phyloP scores from a whole-genome alignment of 2,113 vertebrate species.

The Ellobius talpinus region DNA sequence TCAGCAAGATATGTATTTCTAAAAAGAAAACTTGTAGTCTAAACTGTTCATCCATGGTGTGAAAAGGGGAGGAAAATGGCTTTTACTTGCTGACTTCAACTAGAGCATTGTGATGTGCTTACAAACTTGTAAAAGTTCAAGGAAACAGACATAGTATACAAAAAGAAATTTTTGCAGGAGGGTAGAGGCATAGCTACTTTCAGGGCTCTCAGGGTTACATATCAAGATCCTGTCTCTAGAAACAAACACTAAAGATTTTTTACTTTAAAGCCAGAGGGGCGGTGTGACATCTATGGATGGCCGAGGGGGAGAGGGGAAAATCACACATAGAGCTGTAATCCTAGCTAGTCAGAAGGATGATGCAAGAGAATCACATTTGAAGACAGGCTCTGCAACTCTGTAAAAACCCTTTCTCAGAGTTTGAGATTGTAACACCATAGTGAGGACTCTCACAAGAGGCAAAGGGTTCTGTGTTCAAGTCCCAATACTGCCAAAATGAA shows the following conservation, averaged over 20 bases:
- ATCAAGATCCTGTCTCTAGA: not conserved
- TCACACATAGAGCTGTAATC: not conserved
- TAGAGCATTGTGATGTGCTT: not conserved
- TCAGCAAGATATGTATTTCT: too few relatives aligned
- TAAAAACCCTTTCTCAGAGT: not conserved
- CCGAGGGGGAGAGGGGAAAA: not conserved
- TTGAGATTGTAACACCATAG: not conserved
- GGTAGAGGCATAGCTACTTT: not conserved
- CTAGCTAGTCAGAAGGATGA: not conserved
- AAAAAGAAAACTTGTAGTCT: not conserved
- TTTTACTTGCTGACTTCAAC: not conserved
- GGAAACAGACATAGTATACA: not conserved
- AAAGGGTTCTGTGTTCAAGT: not conserved
- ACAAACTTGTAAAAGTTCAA: not conserved
- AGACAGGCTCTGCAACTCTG: not conserved
- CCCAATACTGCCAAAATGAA: not conserved
- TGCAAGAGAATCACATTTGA: not conserved
- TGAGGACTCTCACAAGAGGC: not conserved
- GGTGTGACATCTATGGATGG: not conserved
- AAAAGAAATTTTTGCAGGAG: not conserved
- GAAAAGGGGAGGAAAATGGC: not conserved
- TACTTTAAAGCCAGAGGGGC: not conserved
- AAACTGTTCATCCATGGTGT: not conserved
- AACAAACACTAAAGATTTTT: not conserved
- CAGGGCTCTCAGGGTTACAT: not conserved